Evolutionary conservation across 1,140 invertebrate species (phyloP).

Genomic region (Sycophila sp.): DNA sequence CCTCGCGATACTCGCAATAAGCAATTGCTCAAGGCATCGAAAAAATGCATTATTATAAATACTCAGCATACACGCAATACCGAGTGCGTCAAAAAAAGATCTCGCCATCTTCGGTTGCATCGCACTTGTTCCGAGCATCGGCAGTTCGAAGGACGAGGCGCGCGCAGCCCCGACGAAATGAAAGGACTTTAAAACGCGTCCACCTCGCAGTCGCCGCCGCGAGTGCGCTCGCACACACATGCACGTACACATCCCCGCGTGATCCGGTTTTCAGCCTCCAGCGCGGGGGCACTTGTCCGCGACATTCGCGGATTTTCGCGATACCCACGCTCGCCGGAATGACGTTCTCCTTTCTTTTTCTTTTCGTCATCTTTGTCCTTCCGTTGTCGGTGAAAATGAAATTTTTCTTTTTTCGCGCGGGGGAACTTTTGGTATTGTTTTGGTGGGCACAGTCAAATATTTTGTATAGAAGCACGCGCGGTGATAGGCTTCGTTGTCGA

Average conservation of each 20-base stretch:
- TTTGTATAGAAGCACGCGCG: no score
- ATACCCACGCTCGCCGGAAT: neutral
- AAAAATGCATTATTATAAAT: no score
- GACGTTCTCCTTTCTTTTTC: neutral
- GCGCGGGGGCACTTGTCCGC: slow-evolving; percentile 1
- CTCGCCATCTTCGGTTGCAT: neutral
- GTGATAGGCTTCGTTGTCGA: no score
- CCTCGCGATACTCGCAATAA: no score
- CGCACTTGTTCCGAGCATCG: neutral
- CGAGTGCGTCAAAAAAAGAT: no score
- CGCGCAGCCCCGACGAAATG: neutral
- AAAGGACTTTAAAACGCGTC: slow-evolving; percentile 1
- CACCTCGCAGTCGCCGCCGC: neutral
- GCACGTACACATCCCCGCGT: neutral
- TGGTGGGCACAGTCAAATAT: no score
- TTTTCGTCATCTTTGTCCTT: no score
- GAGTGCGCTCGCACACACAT: neutral
- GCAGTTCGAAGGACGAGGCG: neutral
- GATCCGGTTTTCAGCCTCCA: slow-evolving; percentile 11
- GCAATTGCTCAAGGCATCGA: no score
- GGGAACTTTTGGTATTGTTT: no score
- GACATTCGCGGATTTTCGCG: slow-evolving; percentile 20
- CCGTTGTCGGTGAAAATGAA: slow-evolving; percentile 4
- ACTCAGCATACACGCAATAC: no score
- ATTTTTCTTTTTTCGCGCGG: no score